These are phyloP conservation scores for Crypturellus tataupa DNA, from an alignment of 2,797 vertebrate genomes.

Conservation along the genomic window DNA sequence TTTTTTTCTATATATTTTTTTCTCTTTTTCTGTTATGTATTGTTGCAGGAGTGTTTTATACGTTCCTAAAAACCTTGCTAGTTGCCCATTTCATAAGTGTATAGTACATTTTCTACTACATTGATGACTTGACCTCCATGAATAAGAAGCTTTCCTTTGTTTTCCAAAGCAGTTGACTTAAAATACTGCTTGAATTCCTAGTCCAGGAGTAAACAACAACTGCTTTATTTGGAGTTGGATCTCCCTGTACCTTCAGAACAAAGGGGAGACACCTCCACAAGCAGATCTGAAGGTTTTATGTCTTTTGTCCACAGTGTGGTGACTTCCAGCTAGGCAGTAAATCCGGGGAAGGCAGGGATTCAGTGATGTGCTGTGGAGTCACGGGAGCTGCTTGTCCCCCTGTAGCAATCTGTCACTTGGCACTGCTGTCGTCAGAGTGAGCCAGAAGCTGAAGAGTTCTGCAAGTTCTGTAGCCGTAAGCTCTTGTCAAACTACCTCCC, in stretches of 20 bases:
- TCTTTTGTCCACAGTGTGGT: neutral
- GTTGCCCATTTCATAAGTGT: neutral
- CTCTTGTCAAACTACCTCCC: neutral
- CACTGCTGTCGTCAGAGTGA: neutral
- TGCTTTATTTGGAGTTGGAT: neutral
- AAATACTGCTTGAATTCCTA: neutral
- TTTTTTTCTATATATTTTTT: neutral
- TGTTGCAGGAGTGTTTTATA: neutral
- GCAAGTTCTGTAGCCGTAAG: neutral
- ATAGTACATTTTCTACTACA: neutral
- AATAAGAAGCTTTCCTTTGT: neutral
- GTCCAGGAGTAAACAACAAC: neutral
- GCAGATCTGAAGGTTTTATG: neutral
- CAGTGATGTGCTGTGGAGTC: neutral
- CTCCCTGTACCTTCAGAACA: neutral
- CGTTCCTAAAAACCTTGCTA: neutral
- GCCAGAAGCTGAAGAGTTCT: neutral
- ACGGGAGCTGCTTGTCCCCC: neutral
- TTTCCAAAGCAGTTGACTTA: neutral
- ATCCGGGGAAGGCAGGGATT: neutral
- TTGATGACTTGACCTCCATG: neutral
- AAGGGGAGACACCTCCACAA: neutral
- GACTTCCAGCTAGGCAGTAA: neutral
- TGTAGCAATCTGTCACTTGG: constrained; percentile 23
- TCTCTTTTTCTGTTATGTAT: neutral